A percentile compares a stretch with the other conserved stretches of the same genome.
These are phyloP conservation scores for Odontothrips loti DNA, from an alignment of 2,888 invertebrate genomes.

Conservation along the genomic window DNA sequence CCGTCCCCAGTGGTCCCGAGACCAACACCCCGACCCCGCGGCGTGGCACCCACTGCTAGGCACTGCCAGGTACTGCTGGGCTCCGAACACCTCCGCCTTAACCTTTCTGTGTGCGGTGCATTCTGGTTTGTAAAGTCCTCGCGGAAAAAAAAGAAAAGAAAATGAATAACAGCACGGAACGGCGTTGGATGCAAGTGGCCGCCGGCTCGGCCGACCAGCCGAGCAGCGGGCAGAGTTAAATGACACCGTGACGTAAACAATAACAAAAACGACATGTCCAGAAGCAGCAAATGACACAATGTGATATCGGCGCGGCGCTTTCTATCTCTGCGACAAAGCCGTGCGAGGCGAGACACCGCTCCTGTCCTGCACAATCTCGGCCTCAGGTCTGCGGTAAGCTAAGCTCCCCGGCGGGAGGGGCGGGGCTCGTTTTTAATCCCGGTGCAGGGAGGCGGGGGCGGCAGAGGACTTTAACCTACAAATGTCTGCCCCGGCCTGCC, in stretches of 20 bases:
- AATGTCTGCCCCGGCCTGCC: too few species aligned
- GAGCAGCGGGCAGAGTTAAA: background rate
- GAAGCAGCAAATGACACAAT: background rate
- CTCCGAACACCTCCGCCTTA: too few species aligned
- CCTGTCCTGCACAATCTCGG: background rate
- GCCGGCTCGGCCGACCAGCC: background rate
- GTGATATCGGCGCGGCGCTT: background rate
- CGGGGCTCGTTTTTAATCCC: too few species aligned
- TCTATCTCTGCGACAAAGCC: background rate
- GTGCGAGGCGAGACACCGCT: background rate
- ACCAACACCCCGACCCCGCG: too few species aligned
- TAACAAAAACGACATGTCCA: background rate
- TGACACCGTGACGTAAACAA: conserved; percentile 8
- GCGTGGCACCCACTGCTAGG: too few species aligned
- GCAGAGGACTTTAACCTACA: background rate
- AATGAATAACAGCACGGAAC: background rate
- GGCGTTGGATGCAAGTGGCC: background rate
- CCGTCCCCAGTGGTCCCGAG: too few species aligned
- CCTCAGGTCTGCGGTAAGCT: background rate
- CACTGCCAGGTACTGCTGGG: too few species aligned
- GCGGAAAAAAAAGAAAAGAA: background rate
- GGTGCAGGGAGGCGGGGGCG: too few species aligned
- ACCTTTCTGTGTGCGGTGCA: too few species aligned
- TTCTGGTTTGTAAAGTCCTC: too few species aligned
- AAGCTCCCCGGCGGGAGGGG: background rate